Evolutionary conservation across 2,113 vertebrate species (phyloP).

Genomic region (Zosterops hypoxanthus): DNA sequence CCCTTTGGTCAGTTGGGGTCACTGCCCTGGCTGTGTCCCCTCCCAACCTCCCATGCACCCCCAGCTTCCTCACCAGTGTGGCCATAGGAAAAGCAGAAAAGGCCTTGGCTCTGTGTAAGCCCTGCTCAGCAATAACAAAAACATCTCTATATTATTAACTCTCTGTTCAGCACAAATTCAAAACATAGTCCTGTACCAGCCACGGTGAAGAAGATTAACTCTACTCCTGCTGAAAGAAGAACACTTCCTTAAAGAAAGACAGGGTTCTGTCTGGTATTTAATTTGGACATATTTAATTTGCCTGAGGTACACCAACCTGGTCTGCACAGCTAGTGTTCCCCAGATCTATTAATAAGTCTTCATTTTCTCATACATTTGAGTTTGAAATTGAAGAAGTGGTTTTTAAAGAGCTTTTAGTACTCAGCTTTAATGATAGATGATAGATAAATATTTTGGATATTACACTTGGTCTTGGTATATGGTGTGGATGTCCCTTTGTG

Average conservation of each 20-base stretch:
- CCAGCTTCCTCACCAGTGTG: accelerated
- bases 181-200: background rate
- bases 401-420: background rate
- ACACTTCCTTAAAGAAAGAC: background rate
- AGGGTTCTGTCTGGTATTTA: background rate
- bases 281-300: background rate
- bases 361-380: background rate
- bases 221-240: background rate
- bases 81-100: accelerated
- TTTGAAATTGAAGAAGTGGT: background rate
- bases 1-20: background rate
- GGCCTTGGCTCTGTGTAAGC: background rate
- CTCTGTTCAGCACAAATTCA: background rate
- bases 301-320: background rate
- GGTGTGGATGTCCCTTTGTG: background rate
- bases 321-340: background rate
- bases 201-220: background rate
- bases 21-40: background rate
- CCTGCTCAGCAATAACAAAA: background rate
- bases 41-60: background rate
- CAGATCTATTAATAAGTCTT: background rate
- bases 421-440: background rate
- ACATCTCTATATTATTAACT: background rate
- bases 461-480: background rate
- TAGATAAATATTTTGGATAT: background rate